Base-by-base conservation (phyloP, 2,888 invertebrate genomes). In the Rhagonycha fulva region DNA sequence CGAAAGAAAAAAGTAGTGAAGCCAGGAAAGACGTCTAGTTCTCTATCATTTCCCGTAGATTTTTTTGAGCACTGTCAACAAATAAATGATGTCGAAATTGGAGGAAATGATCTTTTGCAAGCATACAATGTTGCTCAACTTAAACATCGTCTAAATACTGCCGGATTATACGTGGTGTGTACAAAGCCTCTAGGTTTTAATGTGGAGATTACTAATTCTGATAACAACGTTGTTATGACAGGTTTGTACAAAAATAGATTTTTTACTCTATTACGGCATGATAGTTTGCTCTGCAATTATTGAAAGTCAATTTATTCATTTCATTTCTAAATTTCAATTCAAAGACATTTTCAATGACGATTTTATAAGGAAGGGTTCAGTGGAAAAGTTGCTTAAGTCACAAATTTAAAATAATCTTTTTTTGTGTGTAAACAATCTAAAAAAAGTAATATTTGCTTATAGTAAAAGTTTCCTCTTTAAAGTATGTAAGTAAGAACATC, bases 41-140 rank as follows among this genome's bases (percentile, higher is more conserved):
- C 92, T 1, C 92, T 95, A 0, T 91, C 93, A 61, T 98, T 98
- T 87, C 97, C 98, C 0, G 94, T 98, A 60, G 99, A 99, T 86
- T 98, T 98, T 90, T 99, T 99, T 87, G 98, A 99, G 87, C 96
- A 97, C 85, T 98, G 98, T 86, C 94, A 95, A 72, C 92, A 93
- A 10, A 93, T 98, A 92, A 95, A 94, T 80, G 98, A 98, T 83
- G 93, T 98, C 0, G 98, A 98, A 87, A 97, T 95, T 85, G 98
- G 97, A 10, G 98, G 98, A 9, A 97, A 96, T 85, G 98, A 98
- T 88, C 89, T 98, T 0, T 88, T 99, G 9, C 98, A 98, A 88
- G 94, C 98, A 63, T 98, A 98, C 88, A 98, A 98, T 85, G 93
- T 94, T 0, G 94, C 95, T 14, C 98, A 98, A 87, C 92, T 98